Evolutionary conservation across 2,113 vertebrate genomes (phyloP).

Genomic region (Thalassarche chlororhynchos): DNA sequence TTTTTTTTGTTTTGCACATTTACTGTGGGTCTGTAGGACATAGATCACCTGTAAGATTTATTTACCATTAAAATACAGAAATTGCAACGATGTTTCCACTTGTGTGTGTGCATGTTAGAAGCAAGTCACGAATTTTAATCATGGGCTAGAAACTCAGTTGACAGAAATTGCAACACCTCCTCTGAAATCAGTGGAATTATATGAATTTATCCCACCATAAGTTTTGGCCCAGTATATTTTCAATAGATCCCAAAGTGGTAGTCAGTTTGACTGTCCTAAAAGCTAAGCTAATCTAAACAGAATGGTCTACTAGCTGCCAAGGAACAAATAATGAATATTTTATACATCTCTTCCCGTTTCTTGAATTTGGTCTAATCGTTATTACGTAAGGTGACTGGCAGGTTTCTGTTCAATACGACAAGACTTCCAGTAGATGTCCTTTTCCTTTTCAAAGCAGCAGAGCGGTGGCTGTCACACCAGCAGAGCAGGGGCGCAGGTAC

Average conservation of each 20-base stretch:
- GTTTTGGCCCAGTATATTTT: neutral
- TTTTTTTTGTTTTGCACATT: neutral
- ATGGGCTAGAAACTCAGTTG: neutral
- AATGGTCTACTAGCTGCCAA: neutral
- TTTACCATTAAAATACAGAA: constrained; percentile 12
- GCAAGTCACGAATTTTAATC: neutral
- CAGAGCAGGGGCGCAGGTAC: neutral
- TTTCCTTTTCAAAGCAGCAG: neutral
- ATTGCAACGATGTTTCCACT: neutral
- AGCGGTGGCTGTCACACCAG: neutral
- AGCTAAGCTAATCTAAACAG: neutral
- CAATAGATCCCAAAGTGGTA: neutral
- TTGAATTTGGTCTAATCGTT: neutral
- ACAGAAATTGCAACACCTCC: neutral
- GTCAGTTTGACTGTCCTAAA: neutral
- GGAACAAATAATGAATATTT: neutral
- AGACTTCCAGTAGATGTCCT: constrained; percentile 8
- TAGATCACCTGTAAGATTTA: neutral
- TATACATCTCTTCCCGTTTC: neutral
- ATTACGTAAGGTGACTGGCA: neutral
- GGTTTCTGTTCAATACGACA: neutral
- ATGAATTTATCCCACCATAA: neutral
- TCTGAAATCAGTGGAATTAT: neutral
- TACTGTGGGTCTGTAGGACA: neutral
- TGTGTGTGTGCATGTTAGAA: neutral